Evolutionary conservation across 2,888 invertebrate species (phyloP).

Genomic region (Lepas anatifera): DNA sequence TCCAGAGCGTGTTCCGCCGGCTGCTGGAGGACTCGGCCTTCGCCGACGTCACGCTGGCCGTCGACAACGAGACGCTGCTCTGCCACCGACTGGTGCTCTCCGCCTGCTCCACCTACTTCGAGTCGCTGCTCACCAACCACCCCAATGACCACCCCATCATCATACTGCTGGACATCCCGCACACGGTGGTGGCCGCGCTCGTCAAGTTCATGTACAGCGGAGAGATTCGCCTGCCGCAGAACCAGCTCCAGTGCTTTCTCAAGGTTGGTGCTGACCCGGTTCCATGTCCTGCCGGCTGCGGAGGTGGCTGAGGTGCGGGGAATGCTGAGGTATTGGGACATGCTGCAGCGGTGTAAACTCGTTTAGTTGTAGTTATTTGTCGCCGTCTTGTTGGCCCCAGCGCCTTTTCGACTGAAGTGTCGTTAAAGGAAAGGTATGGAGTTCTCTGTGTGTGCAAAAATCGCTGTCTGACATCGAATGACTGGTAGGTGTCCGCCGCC

Average conservation of each 20-base stretch:
- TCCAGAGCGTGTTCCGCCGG: constrained; percentile 1
- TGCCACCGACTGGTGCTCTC: constrained; percentile 12
- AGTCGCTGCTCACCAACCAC: background rate
- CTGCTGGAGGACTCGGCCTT: constrained; percentile 7
- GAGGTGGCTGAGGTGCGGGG: background rate
- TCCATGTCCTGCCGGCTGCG: background rate
- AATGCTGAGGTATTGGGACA: no score
- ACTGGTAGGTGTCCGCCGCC: no score
- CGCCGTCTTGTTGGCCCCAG: no score
- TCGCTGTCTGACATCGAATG: no score
- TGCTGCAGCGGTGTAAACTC: no score
- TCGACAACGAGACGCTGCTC: background rate
- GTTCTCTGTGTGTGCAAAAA: no score
- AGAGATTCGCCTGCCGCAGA: constrained; percentile 10
- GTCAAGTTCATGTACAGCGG: constrained; percentile 14
- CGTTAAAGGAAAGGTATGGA: no score
- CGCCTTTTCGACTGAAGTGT: no score
- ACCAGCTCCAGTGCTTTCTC: constrained; percentile 11
- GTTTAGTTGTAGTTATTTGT: no score
- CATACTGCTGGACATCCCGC: constrained; percentile 9
- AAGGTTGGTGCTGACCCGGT: background rate
- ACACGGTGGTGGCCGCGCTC: background rate
- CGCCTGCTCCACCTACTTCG: constrained; percentile 11
- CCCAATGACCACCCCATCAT: constrained; percentile 5
- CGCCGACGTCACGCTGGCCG: constrained; percentile 5